Evolutionary conservation across 2,113 vertebrate genomes (phyloP), one percentile per base, ranked within the genome.

Genomic region (Pimephales promelas): DNA sequence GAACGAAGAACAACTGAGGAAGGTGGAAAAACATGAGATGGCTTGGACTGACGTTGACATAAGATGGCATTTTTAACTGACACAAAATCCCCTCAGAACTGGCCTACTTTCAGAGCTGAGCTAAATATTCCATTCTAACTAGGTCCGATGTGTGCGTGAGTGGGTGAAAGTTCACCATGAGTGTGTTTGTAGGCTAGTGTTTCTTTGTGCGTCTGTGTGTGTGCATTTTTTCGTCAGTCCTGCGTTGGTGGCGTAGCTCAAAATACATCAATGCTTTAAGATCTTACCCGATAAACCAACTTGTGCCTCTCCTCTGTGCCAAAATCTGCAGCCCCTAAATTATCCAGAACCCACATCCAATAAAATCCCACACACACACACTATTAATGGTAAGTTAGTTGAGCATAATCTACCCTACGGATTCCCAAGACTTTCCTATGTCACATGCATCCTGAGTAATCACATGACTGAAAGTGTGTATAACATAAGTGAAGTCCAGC

Each of bases 401-500:
- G 28, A 52, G 79, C 47, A 11, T 26, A 10, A 77, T 59, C 20
- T 57, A 76, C 74, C 57, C 61, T 49, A 80, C 0, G 20, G 28
- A 52, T 80, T 45, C n/a, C n/a, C 22, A 14, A 81, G 31, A 31
- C 74, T 76, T 52, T 77, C 43, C 64, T 26, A 45, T 20, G 36
- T 57, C 70, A 73, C 64, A 34, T 52, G 6, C 52, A 43, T 73
- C 62, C 26, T 68, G 26, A 70, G 40, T 31, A 40, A 52, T 49
- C 59, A 45, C 78, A 49, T 61, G 31, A 66, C 61, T n/a, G 3
- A 81, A 80, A 73, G 49, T 56, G 56, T 79, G 57, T 71, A 76
- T 80, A 28, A 81, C 84, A 57, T 56, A 64, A 70, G 18, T 66
- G 43, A 79, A 79, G 36, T 81, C 26, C 68, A 83, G 24, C 81